Percentiles rank a stretch among this genome's conserved stretches.
Evolutionary conservation across 2,888 invertebrate species (phyloP).

Genomic region (Muschampia plurimacula): DNA sequence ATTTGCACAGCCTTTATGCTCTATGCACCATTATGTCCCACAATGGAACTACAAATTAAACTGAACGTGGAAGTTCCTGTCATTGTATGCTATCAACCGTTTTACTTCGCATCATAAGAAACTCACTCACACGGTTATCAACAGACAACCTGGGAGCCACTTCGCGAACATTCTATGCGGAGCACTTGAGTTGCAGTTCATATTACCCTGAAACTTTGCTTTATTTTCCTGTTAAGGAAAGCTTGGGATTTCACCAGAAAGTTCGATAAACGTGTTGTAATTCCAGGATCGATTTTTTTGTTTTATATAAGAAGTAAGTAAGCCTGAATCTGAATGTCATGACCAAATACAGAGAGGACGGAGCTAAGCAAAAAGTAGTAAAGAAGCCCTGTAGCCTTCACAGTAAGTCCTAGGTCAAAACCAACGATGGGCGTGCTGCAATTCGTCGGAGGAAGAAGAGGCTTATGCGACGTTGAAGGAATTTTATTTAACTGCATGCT

Average conservation of each 20-base stretch:
- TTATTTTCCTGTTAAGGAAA: background rate
- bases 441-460: too few species aligned
- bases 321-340: too few species aligned
- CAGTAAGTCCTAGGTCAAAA: too few species aligned
- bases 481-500: too few species aligned
- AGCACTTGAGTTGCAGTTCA: slow-evolving; percentile 22
- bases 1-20: slow-evolving; percentile 15
- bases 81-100: slow-evolving; percentile 39
- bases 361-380: too few species aligned
- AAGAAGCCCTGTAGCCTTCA: too few species aligned
- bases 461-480: too few species aligned
- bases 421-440: too few species aligned
- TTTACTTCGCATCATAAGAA: slow-evolving; percentile 31
- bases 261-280: background rate
- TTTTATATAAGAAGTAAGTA: too few species aligned
- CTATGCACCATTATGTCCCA: slow-evolving; percentile 15
- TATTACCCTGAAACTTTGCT: slow-evolving; percentile 2
- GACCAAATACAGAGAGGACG: too few species aligned
- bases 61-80: slow-evolving; percentile 39
- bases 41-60: slow-evolving; percentile 23
- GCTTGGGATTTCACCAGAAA: background rate
- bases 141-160: slow-evolving; percentile 15
- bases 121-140: slow-evolving; percentile 34
- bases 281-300: background rate
- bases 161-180: slow-evolving; percentile 5